These are phyloP conservation scores for Heliothis virescens DNA, from an alignment of 1,140 invertebrate species.

Conservation along the genomic window DNA sequence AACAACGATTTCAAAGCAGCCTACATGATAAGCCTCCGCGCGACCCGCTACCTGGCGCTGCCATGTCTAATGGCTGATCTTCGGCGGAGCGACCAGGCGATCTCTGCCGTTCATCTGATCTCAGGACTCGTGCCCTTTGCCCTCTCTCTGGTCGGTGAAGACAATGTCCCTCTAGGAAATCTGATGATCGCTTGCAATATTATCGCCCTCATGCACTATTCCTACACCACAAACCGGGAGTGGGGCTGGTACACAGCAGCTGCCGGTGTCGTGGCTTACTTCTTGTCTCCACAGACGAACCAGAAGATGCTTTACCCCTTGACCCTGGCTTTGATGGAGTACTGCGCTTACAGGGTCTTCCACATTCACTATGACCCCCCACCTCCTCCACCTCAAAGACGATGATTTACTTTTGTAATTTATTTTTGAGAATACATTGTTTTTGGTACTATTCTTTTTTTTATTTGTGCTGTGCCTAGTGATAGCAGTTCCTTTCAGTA, in stretches of 20 bases:
- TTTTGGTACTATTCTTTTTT: too few species aligned
- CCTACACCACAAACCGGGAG: conserved; percentile 59
- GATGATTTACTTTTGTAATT: neutral
- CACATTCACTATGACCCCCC: conserved; percentile 55
- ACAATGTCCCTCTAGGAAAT: conserved; percentile 69
- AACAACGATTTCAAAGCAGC: conserved; percentile 69
- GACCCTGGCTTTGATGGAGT: conserved; percentile 70
- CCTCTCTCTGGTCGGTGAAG: conserved; percentile 66
- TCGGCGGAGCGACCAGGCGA: conserved; percentile 59
- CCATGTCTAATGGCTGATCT: conserved; percentile 78
- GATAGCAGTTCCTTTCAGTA: too few species aligned
- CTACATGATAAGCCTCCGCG: conserved; percentile 67
- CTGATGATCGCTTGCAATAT: conserved; percentile 72
- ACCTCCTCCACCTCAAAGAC: neutral
- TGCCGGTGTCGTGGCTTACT: conserved; percentile 70
- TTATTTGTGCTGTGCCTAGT: too few species aligned
- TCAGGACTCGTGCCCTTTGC: conserved; percentile 74
- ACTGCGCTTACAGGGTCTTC: conserved; percentile 69
- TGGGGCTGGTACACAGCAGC: conserved; percentile 79
- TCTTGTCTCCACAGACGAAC: conserved; percentile 57
- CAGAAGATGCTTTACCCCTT: conserved; percentile 69
- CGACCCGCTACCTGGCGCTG: conserved; percentile 70
- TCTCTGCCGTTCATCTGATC: conserved; percentile 67
- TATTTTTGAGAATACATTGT: neutral
- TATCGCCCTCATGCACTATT: conserved; percentile 68